Evolutionary conservation across 2,797 vertebrate genomes (phyloP), one percentile per base, ranked within the genome.

Genomic region (Mormyrops attenuatus): DNA sequence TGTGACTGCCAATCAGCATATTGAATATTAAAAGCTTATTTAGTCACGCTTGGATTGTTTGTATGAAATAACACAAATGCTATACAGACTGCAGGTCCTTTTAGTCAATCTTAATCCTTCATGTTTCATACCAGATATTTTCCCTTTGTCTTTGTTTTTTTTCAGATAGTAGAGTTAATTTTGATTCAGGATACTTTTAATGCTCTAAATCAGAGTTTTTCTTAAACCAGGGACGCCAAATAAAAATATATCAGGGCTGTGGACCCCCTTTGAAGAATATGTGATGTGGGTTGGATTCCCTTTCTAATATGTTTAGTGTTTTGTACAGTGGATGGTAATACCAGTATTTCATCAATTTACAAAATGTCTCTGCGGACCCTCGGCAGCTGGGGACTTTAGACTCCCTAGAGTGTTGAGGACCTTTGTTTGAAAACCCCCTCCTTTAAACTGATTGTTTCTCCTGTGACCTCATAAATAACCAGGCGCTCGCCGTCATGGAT

Each of bases 21-120:
- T 9, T 88, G 73, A 44, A 84, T 88, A 85, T 88, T 90, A 85
- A 85, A 41, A 84, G 38, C 30, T 26, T 87, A 41, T 88, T 88
- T 90, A 88, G 89, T 90, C 77, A 30, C 47, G 22, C 77, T 88
- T 90, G 89, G 30, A 66, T 26, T 69, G 80, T 69, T 90, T 26
- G 53, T 85, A 88, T 85, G 49, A 66, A 88, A 85, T 38, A 66
- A 22, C 8, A 8, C 11, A 1, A 26, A 47, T 53, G 26, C 17
- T 17, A 7, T 20, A 1, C n/a, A 52, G 47, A 73, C 7, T 7
- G 4, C 57, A 3, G 15, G 8, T 66, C 47, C 49, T 22, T 69
- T 89, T 15, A 69, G 20, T 38, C 17, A 13, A 1, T 50, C 4
- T 30, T 47, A 49, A 85, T 85, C 55, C 53, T 53, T 41, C 13